A percentile compares a stretch with the other conserved stretches of the same genome.
These are phyloP conservation scores for Raja brachyura DNA, from an alignment of 2,113 vertebrate genomes.

Conservation along the genomic window DNA sequence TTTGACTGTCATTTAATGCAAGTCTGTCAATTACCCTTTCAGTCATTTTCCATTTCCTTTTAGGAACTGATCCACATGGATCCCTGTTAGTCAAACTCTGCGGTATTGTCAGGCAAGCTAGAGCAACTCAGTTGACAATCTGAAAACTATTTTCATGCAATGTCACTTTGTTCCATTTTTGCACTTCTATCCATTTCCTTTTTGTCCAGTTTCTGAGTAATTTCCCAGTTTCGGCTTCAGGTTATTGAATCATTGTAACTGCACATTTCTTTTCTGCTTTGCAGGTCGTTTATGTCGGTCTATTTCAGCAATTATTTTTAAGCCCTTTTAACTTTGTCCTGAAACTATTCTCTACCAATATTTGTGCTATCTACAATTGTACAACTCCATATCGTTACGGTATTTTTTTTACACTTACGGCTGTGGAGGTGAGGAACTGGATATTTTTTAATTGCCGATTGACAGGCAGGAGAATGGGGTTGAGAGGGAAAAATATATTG, in stretches of 20 bases:
- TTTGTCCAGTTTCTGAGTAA: background rate
- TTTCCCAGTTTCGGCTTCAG: background rate
- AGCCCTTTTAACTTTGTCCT: background rate
- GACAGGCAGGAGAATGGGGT: too few relatives aligned
- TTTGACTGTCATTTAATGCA: conserved; percentile 31
- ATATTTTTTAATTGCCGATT: too few relatives aligned
- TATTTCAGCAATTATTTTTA: background rate
- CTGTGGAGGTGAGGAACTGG: too few relatives aligned
- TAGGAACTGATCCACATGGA: background rate
- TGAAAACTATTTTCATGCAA: background rate
- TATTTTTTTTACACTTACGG: background rate
- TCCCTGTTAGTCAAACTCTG: background rate
- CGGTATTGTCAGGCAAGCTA: background rate
- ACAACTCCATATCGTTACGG: background rate
- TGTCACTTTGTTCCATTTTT: background rate
- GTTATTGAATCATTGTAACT: background rate
- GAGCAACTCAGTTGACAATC: background rate
- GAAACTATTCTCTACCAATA: background rate
- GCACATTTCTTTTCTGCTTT: background rate
- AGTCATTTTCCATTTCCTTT: background rate
- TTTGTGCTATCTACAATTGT: background rate
- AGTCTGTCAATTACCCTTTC: conserved; percentile 19
- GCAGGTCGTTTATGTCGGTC: background rate
- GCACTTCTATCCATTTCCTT: background rate
- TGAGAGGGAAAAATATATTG: too few relatives aligned